Evolutionary conservation across 2,113 vertebrate species (phyloP), one percentile per base, ranked within the genome.

Genomic region (Mesoclemmys tuberculata): DNA sequence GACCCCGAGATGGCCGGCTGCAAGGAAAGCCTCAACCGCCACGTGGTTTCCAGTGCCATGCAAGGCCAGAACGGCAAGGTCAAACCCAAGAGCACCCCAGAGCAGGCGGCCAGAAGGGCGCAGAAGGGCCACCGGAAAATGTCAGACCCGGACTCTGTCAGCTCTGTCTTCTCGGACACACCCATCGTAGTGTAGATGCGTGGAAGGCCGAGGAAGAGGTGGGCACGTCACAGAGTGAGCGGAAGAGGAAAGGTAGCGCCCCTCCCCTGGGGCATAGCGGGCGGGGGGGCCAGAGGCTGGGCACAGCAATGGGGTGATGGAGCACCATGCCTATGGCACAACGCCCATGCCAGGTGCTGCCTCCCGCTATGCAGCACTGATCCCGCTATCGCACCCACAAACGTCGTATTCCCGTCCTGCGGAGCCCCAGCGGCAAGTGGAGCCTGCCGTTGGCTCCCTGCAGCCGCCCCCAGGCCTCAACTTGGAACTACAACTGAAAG

Each of bases 161-260:
- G 99, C 96, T 99, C 99, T 0, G 99, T 99, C 95, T 99, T 99
- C 98, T 99, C 99, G 3, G 99, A 99, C 98, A 99, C 99, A 4
- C 99, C 99, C 93, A 99, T 99, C 94, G 99, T 99, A 98, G 99
- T 99, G 97, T 99, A 98, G 98, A 90, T 51, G 26, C 1, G 85
- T 64, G 75, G 80, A 41, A 92, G 79, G 6, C 93, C 35, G 83
- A 86, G 46, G 61, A 48, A 29, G 90, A 92, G 79, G 81, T 56
- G 6, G 81, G 91, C 14, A 11, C 26, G 22, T 27, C 41, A 41
- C 38, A 44, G n/a, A 71, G 38, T 10, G 6, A 75, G 71, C 9
- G 24, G 38, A 26, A 12, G 26, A 77, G 24, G 74, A 46, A 46
- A 27, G 26, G 24, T 14, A 16, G 24, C 14, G 41, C 27, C 74